Percentiles rank a stretch among this genome's conserved stretches.
Evolutionary conservation across 2,797 vertebrate genomes (phyloP).

Genomic region (Euphonia xanthogaster): DNA sequence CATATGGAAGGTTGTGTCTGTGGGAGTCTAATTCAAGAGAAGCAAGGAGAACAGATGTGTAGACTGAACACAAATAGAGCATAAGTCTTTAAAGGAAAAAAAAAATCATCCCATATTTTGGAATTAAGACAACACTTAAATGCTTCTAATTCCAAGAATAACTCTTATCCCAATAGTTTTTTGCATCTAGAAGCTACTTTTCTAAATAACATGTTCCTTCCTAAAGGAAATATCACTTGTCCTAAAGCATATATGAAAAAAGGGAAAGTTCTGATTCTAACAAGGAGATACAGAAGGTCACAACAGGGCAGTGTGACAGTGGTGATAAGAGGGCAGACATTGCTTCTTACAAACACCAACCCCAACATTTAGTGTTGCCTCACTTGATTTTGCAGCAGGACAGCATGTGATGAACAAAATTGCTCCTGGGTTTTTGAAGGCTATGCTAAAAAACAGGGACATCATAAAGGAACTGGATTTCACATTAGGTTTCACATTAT

Average conservation of each 20-base stretch:
- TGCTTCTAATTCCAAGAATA: not conserved
- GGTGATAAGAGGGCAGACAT: not conserved
- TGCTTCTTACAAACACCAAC: not conserved
- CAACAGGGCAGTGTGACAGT: not conserved
- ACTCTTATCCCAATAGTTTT: not conserved
- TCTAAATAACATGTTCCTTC: not conserved
- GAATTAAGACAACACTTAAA: not conserved
- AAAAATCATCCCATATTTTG: not conserved
- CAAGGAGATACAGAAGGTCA: not conserved
- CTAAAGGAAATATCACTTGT: not conserved
- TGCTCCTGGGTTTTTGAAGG: conserved; percentile 9
- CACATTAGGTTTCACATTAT: not conserved
- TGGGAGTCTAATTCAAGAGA: not conserved
- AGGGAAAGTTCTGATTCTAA: not conserved
- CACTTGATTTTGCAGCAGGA: not conserved
- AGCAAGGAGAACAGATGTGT: not conserved
- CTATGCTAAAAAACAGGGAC: not conserved
- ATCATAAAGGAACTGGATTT: not conserved
- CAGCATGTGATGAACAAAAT: not conserved
- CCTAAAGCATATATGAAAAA: not conserved
- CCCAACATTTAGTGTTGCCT: not conserved
- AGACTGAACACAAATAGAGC: not conserved
- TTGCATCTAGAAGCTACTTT: not conserved
- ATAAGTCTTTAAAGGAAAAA: not conserved
- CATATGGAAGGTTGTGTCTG: not conserved